Conservation (phyloP, 2,113 vertebrate genomes). For the Struthidea cinerea region DNA sequence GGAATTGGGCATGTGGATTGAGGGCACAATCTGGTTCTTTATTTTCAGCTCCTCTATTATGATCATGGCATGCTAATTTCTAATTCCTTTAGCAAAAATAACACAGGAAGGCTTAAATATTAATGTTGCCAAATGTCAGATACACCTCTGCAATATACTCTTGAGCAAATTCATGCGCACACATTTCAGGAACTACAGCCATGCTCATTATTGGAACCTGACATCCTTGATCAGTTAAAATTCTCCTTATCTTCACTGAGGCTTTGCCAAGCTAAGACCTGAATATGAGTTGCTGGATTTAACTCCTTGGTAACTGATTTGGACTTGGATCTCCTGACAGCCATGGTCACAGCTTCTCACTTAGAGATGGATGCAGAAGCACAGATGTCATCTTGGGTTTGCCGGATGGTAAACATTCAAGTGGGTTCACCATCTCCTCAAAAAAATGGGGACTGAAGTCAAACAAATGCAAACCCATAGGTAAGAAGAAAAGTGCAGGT, state of each 20-base stretch:
- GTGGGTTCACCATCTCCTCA: background rate
- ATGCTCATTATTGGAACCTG: background rate
- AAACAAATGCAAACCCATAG: background rate
- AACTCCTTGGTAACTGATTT: background rate
- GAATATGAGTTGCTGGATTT: background rate
- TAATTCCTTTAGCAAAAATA: slow-evolving; percentile 48
- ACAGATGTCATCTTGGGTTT: background rate
- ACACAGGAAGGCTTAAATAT: slow-evolving; percentile 52
- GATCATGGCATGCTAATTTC: slow-evolving; percentile 26
- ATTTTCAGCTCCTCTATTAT: slow-evolving; percentile 18
- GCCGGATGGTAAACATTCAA: background rate
- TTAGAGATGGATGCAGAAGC: background rate
- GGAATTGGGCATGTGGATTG: background rate
- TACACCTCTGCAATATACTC: slow-evolving; percentile 16
- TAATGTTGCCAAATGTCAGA: slow-evolving; percentile 49
- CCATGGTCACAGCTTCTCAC: background rate
- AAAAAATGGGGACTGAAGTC: background rate
- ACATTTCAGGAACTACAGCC: background rate
- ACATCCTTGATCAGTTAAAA: slow-evolving; percentile 17
- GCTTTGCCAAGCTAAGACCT: background rate
- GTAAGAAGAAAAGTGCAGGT: background rate
- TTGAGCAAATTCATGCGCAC: slow-evolving; percentile 13
- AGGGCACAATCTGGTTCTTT: slow-evolving; percentile 47
- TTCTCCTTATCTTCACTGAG: background rate
- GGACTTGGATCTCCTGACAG: background rate